Base-by-base conservation (phyloP, 2,113 vertebrate genomes). In the Myrmecobius fasciatus region DNA sequence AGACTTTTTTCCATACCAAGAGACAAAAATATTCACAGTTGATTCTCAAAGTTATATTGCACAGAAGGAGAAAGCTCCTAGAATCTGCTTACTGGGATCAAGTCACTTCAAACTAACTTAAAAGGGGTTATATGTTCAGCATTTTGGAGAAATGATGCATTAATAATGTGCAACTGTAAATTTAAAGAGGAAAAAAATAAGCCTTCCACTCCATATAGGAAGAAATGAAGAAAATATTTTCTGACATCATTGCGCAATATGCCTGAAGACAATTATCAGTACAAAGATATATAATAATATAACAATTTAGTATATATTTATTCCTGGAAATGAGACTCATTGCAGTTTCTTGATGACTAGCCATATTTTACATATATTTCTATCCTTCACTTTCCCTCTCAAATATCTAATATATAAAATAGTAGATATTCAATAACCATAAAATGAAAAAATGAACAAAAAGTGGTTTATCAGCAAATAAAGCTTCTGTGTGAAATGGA, bases 11-110 rank as follows among this genome's bases (percentile, higher is more conserved):
- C 48, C 92, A 53, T 95, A 49, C 56, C 90, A 89, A 67, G 83
- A 83, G 91, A 95, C 67, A 92, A 51, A 91, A 31, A 54, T 83
- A 49, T 93, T 93, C 95, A 56, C 52, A 94, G 91, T 94, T 96
- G 92, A 95, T 92, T 94, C 95, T 53, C 26, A 94, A 95, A 95
- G 52, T 90, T 93, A 83, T 47, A n/a, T 14, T 52, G 36, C 95
- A 49, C 88, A 96, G 60, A 96, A 94, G 93, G 8, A 96, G 91
- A 93, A 20, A 92, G 54, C 22, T 43, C 90, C 67, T 93, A 47
- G 53, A 93, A 93, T 88, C 60, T 94, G 31, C n/a, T 92, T 91
- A 89, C 46, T 52, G 24, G 24, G 92, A 60, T 24, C 2, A 91
- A 49, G 28, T 91, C 47, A 89, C n/a, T 24, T 36, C 46, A 52